These are phyloP conservation scores for Burhinus bistriatus DNA, from an alignment of 2,113 vertebrate genomes.

Conservation along the genomic window DNA sequence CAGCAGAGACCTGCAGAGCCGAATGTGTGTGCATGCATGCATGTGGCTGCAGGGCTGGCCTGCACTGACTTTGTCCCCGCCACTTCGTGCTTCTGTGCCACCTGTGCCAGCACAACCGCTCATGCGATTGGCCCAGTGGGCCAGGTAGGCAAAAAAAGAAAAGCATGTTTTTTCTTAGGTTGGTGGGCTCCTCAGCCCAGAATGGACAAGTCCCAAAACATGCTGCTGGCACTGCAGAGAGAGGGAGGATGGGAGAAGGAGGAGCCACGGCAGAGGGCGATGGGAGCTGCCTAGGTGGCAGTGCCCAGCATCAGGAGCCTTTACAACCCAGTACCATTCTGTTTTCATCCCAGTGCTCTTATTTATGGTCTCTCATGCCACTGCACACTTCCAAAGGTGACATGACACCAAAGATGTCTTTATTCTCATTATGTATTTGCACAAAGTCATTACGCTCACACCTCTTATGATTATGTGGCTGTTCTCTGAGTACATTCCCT, in stretches of 20 bases:
- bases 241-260: background rate
- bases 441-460: background rate
- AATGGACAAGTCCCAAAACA: background rate
- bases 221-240: fast-evolving
- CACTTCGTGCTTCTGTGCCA: background rate
- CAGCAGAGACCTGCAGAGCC: background rate
- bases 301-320: background rate
- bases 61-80: fast-evolving
- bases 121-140: fast-evolving
- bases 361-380: background rate
- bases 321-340: background rate
- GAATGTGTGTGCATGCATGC: background rate
- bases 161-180: background rate
- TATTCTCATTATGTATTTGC: background rate
- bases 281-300: background rate
- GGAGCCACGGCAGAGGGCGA: background rate
- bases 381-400: background rate
- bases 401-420: background rate
- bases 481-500: background rate
- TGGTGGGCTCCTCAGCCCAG: background rate
- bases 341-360: background rate
- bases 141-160: background rate
- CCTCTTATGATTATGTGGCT: background rate
- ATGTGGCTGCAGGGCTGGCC: background rate
- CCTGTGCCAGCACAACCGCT: background rate